Percentiles rank a stretch among this genome's conserved stretches.
These are phyloP conservation scores for Hemibagrus wyckioides DNA, from an alignment of 2,113 vertebrate species.

Conservation along the genomic window DNA sequence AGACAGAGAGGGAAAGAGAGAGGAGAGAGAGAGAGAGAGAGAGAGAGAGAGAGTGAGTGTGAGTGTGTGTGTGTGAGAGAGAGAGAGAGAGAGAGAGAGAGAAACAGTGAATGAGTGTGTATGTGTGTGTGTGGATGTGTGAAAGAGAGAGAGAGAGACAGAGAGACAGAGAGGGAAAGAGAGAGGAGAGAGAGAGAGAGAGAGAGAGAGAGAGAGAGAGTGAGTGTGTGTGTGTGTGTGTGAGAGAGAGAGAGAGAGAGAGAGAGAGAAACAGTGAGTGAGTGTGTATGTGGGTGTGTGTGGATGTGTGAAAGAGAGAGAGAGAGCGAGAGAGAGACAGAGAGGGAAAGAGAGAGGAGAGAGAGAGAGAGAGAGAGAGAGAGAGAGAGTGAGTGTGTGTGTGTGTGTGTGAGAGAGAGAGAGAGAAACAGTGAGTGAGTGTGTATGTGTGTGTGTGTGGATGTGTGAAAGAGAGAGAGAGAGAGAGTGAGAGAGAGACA, in stretches of 20 bases:
- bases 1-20: conserved; percentile 10
- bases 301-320: background rate
- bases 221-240: no score
- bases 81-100: conserved; percentile 14
- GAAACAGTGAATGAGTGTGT: no score
- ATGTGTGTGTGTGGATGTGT: no score
- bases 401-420: no score
- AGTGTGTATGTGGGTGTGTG: no score
- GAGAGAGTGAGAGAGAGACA: conserved; percentile 21
- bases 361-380: background rate
- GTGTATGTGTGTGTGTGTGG: no score
- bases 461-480: background rate
- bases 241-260: conserved; percentile 15
- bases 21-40: conserved; percentile 8
- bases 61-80: no score
- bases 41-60: background rate
- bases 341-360: background rate
- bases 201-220: conserved; percentile 3
- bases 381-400: no score
- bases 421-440: conserved; percentile 6
- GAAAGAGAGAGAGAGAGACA: conserved; percentile 29
- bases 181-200: background rate
- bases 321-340: conserved; percentile 20
- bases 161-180: conserved; percentile 14
- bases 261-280: conserved; percentile 1